Evolutionary conservation across 2,113 vertebrate genomes (phyloP), one percentile per base, ranked within the genome.

Genomic region (Osmerus mordax): DNA sequence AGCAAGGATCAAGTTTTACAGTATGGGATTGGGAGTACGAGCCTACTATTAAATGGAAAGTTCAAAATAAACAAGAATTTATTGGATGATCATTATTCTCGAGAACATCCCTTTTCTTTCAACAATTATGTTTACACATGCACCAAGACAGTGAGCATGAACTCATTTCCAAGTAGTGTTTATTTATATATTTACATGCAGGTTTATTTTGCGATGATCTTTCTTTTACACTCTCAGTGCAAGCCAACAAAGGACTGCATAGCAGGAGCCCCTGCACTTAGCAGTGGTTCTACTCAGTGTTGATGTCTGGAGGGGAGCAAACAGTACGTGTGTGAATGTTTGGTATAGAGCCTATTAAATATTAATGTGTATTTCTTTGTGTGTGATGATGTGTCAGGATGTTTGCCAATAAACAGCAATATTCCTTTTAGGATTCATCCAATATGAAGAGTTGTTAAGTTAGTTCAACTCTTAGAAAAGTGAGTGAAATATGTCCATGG

Each of bases 331-430:
- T 79, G 79, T 85, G 86, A 89, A 90, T 88, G 86, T 91, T 91
- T 89, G 90, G 84, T 83, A 82, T 82, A 88, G 90, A 83, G 81
- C 60, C 59, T 75, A 90, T 92, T 89, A 89, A 91, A 91, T 92
- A 91, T 93, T 92, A 84, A 92, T 91, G 83, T 76, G 71, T 36
- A 75, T 87, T 88, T 88, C 84, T 85, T 88, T 89, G 83, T 88
- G 88, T 90, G 84, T 88, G 88, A 90, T 84, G 88, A 90, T 90
- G 83, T 90, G 88, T 93, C 91, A 91, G 88, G 87, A 87, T 91
- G 90, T 92, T 92, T 92, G 90, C 91, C 89, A 91, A 92, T 92
- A 92, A 92, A 91, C 87, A 89, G 81, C 88, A 86, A 87, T 87
- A 88, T 86, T 87, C 87, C 86, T 88, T 86, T 87, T 89, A 83